Evolutionary conservation across 2,113 vertebrate species (phyloP), one percentile per base, ranked within the genome.

Genomic region (Tupaia tana): DNA sequence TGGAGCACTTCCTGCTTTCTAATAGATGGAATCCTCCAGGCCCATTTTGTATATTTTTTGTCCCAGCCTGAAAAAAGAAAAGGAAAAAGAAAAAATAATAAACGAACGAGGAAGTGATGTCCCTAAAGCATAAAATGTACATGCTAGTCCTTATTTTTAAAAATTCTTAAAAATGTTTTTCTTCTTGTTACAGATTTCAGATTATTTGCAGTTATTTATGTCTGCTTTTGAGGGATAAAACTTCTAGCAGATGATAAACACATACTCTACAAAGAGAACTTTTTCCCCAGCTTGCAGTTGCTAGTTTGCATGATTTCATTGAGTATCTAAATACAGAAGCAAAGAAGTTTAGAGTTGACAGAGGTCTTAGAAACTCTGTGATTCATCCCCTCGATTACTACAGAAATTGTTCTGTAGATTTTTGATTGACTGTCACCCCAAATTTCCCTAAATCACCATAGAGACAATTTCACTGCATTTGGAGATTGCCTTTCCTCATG

Each of bases 61-160:
- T 2, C 11, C 27, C 31, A 52, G 9, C 7, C 29, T 54, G 31
- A 15, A 88, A 93, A 89, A 93, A 77, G 1, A 75, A 90, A 90
- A 90, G 85, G 19, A 24, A 83, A 83, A 13, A 92, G 9, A 63
- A 93, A 18, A 93, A 92, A 81, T 31, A 63, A 93, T 18, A 93
- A 92, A 81, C 29, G 11, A 56, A 58, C 0, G 1, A 90, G 27
- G 24, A 81, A 90, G 9, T 63, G 4, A n/a, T 69, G 84, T 73
- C 95, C 90, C 85, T 52, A 74, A 86, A 74, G 16, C 22, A 56
- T 10, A 83, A 90, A 73, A 78, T 63, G 14, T 74, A 74, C 27
- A n/a, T 64, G 8, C 1, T 80, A 0, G 59, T 70, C 89, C 61
- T 64, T 58, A 43, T 58, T 66, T 70, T 92, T 78, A 29, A 59